phyloP scores from a whole-genome alignment of 1,140 invertebrate genomes.

The Pseudomyrmex sp. region DNA sequence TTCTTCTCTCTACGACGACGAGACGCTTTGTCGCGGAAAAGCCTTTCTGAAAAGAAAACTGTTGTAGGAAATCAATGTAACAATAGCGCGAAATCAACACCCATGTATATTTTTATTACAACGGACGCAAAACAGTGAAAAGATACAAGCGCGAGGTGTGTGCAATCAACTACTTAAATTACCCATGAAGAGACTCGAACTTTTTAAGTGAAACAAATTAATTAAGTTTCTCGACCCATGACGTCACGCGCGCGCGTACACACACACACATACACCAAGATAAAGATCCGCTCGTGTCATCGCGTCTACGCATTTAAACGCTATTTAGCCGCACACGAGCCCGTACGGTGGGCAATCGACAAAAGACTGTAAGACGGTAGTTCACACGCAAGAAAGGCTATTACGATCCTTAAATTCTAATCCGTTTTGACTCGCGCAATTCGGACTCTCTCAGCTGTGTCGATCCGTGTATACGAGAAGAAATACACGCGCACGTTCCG shows the following conservation, averaged over 20 bases:
- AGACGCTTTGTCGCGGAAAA: neutral
- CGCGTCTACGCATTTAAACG: too few relatives aligned
- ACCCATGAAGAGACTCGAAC: neutral
- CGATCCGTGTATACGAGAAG: neutral
- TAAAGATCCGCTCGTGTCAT: too few relatives aligned
- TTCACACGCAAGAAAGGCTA: neutral
- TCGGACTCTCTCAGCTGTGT: neutral
- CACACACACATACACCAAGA: too few relatives aligned
- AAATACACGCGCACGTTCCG: neutral
- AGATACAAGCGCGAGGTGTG: neutral
- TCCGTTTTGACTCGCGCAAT: conserved; percentile 6
- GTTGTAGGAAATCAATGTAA: neutral
- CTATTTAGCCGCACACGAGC: too few relatives aligned
- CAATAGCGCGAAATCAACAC: too few relatives aligned
- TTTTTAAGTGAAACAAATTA: neutral
- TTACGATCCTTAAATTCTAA: neutral
- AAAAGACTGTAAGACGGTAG: neutral
- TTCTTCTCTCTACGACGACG: conserved; percentile 1
- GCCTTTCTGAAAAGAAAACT: neutral
- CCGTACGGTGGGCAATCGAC: too few relatives aligned
- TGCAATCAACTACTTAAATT: conserved; percentile 9
- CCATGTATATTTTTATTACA: neutral
- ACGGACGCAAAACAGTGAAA: neutral
- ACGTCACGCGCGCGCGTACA: too few relatives aligned
- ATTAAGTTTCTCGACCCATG: too few relatives aligned